Evolutionary conservation across 2,888 invertebrate species (phyloP), one percentile per base, ranked within the genome.

Genomic region (Crepidodera aurea): DNA sequence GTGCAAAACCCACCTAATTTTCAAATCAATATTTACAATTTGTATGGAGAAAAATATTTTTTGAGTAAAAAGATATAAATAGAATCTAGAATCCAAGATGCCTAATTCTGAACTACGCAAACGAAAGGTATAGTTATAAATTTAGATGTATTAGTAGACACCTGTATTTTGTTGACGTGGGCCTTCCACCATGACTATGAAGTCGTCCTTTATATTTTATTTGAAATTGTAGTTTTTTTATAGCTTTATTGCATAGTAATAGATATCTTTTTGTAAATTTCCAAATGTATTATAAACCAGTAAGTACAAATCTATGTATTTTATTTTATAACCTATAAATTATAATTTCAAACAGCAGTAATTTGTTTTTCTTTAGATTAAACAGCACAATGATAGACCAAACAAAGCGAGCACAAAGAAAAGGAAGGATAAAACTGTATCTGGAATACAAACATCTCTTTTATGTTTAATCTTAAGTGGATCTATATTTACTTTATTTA

Each of bases 381-480:
- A 70, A 69, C 73, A 75, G 39, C 70, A 72, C 51, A 71, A 73
- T 65, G 72, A 73, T 65, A 72, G 67, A 53, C 62, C 69, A 6
- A 67, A 65, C 15, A 66, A 65, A 27, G 53, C 63, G 12, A 63
- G 70, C 51, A 74, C 70, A 62, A 73, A 71, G 61, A 77, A 72
- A 67, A 72, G 75, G 19, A 79, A 77, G 70, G 73, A 76, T 57
- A 69, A 77, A 69, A 73, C 74, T 63, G 67, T 66, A 15, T 68
- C 71, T 22, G 73, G 77, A 1, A 70, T 81, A 59, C 78, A 79
- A 44, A 75, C 75, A 44, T 80, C 80, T 1, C 71, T 81, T 44
- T 61, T 81, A 59, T 81, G 80, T 72, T 69, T 81, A 57, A 76
- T 81, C 50, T 64, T 80, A 56, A 77, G 80, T 70, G 80, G 77